Evolutionary conservation across 2,113 vertebrate genomes (phyloP), one percentile per base, ranked within the genome.

Genomic region (Eurypyga helias): DNA sequence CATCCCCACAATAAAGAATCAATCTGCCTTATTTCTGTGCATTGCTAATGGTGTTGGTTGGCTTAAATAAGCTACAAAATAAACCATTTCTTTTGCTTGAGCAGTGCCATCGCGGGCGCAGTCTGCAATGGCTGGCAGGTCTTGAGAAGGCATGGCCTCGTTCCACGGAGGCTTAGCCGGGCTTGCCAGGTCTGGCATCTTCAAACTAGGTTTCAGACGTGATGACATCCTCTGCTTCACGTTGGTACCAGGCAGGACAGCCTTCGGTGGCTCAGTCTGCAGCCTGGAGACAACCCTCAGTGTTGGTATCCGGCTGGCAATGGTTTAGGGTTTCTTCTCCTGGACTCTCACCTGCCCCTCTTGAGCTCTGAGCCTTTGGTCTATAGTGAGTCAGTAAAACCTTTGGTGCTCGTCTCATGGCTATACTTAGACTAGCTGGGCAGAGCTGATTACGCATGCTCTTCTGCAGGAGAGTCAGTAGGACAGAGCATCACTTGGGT

Each of bases 341-440:
- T 16, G 41, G 24, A 23, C 6, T 49, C 29, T 61, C n/a, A 66
- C n/a, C 48, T 64, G 36, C 36, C 34, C 7, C 2, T 29, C 66
- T 76, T 29, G 46, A 89, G 83, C 66, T 61, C 78, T 23, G 60
- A 92, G 86, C 45, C 71, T 83, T 46, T 65, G 65, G 31, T 12
- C 2, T 45, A 2, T 5, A 31, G n/a, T 18, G 33, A 48, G 3
- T 72, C 8, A 10, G 25, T 20, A 33, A 78, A 78, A 82, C 6
- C 46, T 70, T 61, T 28, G 14, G 18, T 21, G 67, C 52, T 64
- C 67, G n/a, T 45, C 41, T n/a, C 6, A 3, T 0, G 43, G 0
- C 28, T 20, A 1, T 0, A 0, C 34, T 28, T 28, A 8, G 92
- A 8, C 4, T 5, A 17, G 18, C 52, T 67, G 13, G 55, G 54